Percentiles rank a stretch among this genome's conserved stretches.
Evolutionary conservation across 37 sponge, comb jelly and placozoan genomes (phyloP).

Genomic region (Mnemiopsis leidyi): DNA sequence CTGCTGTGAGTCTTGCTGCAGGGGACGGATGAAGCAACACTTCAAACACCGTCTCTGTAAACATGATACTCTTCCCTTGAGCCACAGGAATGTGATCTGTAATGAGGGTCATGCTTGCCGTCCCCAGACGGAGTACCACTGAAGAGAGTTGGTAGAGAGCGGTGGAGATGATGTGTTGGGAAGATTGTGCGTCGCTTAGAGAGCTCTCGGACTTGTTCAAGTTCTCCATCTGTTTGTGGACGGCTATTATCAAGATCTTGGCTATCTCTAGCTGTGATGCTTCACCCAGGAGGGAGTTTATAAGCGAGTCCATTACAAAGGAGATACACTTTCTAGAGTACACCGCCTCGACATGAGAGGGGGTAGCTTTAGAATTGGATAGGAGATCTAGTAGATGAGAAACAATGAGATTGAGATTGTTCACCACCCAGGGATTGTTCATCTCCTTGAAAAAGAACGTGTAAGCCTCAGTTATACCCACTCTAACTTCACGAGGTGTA

Average conservation of each 20-base stretch:
- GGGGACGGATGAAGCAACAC: slow-evolving; percentile 71
- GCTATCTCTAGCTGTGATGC: slow-evolving; percentile 82
- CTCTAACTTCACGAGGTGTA: slow-evolving; percentile 81
- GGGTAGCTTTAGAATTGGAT: slow-evolving; percentile 77
- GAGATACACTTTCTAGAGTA: slow-evolving; percentile 86
- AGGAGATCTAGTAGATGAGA: slow-evolving; percentile 79
- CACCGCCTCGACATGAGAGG: slow-evolving; percentile 89
- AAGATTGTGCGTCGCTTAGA: not conserved
- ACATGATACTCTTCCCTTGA: slow-evolving; percentile 51
- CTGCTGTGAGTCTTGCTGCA: slow-evolving; percentile 78
- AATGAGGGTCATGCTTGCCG: slow-evolving; percentile 77
- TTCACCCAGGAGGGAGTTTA: slow-evolving; percentile 81
- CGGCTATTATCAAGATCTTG: slow-evolving; percentile 74
- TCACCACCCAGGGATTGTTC: slow-evolving; percentile 90
- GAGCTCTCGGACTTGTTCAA: slow-evolving; percentile 11
- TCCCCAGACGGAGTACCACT: slow-evolving; percentile 76
- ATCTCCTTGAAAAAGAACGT: slow-evolving; percentile 81
- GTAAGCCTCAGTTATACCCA: slow-evolving; percentile 85
- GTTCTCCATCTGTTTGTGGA: slow-evolving; percentile 65
- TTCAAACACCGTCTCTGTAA: slow-evolving; percentile 70
- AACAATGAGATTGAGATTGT: slow-evolving; percentile 73
- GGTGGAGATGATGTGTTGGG: slow-evolving; percentile 78
- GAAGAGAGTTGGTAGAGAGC: slow-evolving; percentile 71
- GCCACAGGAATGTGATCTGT: slow-evolving; percentile 62
- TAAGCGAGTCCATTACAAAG: slow-evolving; percentile 79